Evolutionary conservation across 2,797 vertebrate species (phyloP).

Genomic region (Knipowitschia caucasica): DNA sequence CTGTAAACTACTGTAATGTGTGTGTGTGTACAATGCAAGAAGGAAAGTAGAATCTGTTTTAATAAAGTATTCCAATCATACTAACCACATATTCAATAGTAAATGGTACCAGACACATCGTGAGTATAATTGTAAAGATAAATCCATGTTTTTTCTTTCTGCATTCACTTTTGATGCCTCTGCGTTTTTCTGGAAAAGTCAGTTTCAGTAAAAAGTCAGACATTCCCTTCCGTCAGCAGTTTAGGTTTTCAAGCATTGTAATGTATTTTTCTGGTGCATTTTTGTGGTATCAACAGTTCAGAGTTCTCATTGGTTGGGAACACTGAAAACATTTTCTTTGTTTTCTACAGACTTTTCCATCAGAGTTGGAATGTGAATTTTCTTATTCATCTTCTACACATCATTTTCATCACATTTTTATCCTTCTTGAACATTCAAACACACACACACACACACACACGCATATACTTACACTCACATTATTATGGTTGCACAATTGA

Average conservation of each 20-base stretch:
- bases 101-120: background rate
- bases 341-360: constrained; percentile 46
- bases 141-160: constrained; percentile 8
- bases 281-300: constrained; percentile 37
- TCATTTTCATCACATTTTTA: background rate
- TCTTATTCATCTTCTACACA: constrained; percentile 4
- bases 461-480: too few relatives aligned
- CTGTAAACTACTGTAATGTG: background rate
- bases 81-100: background rate
- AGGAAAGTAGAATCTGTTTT: background rate
- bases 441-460: too few relatives aligned
- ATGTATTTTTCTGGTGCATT: constrained; percentile 34
- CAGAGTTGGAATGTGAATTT: constrained; percentile 34
- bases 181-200: constrained; percentile 6
- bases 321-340: constrained; percentile 32
- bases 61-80: background rate
- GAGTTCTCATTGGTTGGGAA: constrained; percentile 36
- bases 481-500: too few relatives aligned
- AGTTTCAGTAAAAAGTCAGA: constrained; percentile 20
- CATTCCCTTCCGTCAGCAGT: constrained; percentile 24
- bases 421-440: too few relatives aligned
- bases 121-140: background rate
- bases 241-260: constrained; percentile 5
- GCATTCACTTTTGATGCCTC: constrained; percentile 13
- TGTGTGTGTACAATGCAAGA: background rate